Base-by-base conservation (phyloP, 2,113 vertebrate genomes). In the Oncorhynchus gorbuscha region DNA sequence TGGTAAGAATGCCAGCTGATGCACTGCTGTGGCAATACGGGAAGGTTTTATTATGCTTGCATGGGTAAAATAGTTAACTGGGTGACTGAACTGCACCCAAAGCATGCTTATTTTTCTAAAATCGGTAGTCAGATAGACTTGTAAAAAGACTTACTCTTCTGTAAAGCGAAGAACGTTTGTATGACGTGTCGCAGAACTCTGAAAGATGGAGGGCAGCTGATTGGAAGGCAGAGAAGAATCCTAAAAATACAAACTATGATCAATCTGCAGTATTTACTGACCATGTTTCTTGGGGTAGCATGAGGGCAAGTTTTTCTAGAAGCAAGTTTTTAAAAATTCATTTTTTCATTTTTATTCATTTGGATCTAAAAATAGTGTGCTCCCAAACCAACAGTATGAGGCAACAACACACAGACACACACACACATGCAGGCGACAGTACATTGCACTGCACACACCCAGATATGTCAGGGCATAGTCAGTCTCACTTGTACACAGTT, bases 21-120 rank as follows among this genome's bases (percentile, higher is more conserved):
- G 91, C 90, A 89, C 83, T 82, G 87, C 84, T 45, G 39, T 45
- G 88, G 90, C 87, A 86, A 86, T 86, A 81, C 79, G 82, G 89
- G 91, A 89, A 80, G 86, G 91, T 91, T 91, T 91, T 92, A 89
- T 93, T 92, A 92, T 84, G 92, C 93, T 94, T 94, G 94, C 94
- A 94, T 94, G 94, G 93, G 91, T 93, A 89, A 92, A 91, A 90
- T 94, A 94, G 91, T 92, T 91, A 93, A 92, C 90, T 87, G 89
- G 93, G 93, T 93, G 92, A 86, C 85, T 79, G 81, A 91, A 87
- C 78, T 86, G 86, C 92, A 91, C 93, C 93, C 90, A 88, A 45
- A 93, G 94, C 94, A 94, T 94, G 94, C 93, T 93, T 93, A 91
- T 91, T 93, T 94, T 94, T 93, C 88, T 94, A 93, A 91, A 93